Percentiles rank a stretch among this genome's conserved stretches.
Evolutionary conservation across 1,140 invertebrate genomes (phyloP).

Genomic region (Oscheius sp.): DNA sequence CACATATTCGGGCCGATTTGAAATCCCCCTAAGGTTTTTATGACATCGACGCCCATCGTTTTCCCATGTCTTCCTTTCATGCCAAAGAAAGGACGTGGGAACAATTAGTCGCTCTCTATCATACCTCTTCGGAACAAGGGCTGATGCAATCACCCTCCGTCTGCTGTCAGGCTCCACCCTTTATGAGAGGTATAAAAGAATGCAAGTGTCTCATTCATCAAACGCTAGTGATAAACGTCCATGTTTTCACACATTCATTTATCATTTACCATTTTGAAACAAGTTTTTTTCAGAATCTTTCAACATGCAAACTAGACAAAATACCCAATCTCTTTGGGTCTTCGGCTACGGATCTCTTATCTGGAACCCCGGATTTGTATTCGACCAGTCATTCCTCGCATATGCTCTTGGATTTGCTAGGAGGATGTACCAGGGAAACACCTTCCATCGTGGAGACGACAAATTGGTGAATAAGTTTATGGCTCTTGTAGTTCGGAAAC

Average conservation of each 20-base stretch:
- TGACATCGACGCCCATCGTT: too few relatives aligned
- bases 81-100: too few relatives aligned
- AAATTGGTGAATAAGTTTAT: conserved; percentile 32
- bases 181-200: not conserved
- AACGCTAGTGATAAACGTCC: not conserved
- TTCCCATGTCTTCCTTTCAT: too few relatives aligned
- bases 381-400: conserved; percentile 17
- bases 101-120: too few relatives aligned
- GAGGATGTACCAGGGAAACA: conserved; percentile 39
- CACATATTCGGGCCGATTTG: too few relatives aligned
- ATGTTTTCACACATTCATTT: not conserved
- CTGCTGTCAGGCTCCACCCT: not conserved
- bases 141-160: not conserved
- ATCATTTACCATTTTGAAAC: not conserved
- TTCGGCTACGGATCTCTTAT: conserved; percentile 37
- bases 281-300: too few relatives aligned
- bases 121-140: too few relatives aligned
- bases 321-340: conserved; percentile 28
- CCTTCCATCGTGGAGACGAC: conserved; percentile 33
- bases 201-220: not conserved
- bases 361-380: conserved; percentile 37
- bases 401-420: conserved; percentile 28
- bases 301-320: too few relatives aligned
- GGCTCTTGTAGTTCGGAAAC: not conserved
- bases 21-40: too few relatives aligned